These are phyloP conservation scores for Sphenopsis melanotis DNA, from an alignment of 2,797 vertebrate species.

Conservation along the genomic window DNA sequence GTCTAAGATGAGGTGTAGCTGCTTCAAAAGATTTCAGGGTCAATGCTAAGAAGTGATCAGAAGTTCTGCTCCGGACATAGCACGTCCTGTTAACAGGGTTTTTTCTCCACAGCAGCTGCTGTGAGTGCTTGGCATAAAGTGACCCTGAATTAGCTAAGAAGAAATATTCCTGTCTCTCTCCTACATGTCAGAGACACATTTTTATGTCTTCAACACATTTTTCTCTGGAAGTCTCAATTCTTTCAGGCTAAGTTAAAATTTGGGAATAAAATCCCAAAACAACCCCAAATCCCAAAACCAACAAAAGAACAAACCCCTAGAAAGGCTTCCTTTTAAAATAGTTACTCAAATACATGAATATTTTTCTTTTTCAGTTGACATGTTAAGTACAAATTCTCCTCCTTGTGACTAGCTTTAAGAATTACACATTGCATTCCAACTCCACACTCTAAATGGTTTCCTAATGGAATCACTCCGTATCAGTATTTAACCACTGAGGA, in stretches of 20 bases:
- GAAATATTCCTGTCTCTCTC: background rate
- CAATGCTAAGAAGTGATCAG: background rate
- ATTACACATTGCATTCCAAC: background rate
- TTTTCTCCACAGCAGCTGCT: background rate
- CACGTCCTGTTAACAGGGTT: background rate
- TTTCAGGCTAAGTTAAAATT: background rate
- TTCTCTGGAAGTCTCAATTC: background rate
- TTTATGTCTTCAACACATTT: background rate
- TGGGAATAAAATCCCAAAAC: background rate
- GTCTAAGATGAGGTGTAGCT: background rate
- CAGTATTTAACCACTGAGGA: background rate
- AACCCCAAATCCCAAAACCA: background rate
- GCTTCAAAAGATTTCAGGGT: background rate
- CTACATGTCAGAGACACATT: background rate
- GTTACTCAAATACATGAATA: background rate
- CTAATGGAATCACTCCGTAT: background rate
- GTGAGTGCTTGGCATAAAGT: background rate
- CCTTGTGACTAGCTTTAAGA: background rate
- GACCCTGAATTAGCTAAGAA: slow-evolving; percentile 13
- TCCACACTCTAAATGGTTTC: background rate
- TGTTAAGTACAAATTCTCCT: background rate
- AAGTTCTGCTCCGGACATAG: background rate
- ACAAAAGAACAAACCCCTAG: background rate
- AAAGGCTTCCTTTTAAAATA: background rate
- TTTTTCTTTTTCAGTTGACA: background rate